Conservation (phyloP, 1,140 invertebrate species). For the Caenorhabditis elegans region DNA sequence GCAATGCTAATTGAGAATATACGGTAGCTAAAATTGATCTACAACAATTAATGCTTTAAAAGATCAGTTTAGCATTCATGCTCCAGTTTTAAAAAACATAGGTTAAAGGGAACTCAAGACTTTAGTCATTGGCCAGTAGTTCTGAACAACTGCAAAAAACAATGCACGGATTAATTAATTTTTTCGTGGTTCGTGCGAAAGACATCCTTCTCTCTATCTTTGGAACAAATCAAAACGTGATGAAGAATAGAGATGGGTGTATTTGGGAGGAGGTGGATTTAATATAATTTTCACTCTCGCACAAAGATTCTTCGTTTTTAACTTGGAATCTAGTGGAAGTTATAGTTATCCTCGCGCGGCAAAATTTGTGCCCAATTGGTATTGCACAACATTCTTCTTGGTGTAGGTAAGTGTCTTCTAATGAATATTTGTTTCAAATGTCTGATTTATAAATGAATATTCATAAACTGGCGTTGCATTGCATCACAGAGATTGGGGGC, state of each 20-base stretch:
- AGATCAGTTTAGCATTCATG: too few relatives aligned
- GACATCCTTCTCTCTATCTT: constrained; percentile 13
- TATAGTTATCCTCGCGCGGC: too few relatives aligned
- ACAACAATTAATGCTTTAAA: too few relatives aligned
- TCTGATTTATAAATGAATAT: neutral
- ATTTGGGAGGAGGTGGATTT: neutral
- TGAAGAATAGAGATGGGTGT: neutral
- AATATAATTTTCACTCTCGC: constrained; percentile 8
- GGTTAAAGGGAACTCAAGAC: too few relatives aligned
- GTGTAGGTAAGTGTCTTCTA: neutral
- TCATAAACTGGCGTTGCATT: neutral
- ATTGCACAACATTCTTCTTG: too few relatives aligned
- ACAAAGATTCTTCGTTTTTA: too few relatives aligned
- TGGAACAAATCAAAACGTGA: constrained; percentile 25
- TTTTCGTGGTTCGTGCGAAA: constrained; percentile 6
- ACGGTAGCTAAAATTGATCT: too few relatives aligned
- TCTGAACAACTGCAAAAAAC: neutral
- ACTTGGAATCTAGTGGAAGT: too few relatives aligned
- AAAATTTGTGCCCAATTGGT: too few relatives aligned
- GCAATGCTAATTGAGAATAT: too few relatives aligned
- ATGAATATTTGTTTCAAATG: constrained; percentile 2
- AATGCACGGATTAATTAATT: constrained; percentile 23
- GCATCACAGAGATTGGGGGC: neutral
- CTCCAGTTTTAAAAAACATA: too few relatives aligned
- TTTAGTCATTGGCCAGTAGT: neutral